Evolutionary conservation across 2,113 vertebrate species (phyloP), one percentile per base, ranked within the genome.

Genomic region (Tragulus kanchil): DNA sequence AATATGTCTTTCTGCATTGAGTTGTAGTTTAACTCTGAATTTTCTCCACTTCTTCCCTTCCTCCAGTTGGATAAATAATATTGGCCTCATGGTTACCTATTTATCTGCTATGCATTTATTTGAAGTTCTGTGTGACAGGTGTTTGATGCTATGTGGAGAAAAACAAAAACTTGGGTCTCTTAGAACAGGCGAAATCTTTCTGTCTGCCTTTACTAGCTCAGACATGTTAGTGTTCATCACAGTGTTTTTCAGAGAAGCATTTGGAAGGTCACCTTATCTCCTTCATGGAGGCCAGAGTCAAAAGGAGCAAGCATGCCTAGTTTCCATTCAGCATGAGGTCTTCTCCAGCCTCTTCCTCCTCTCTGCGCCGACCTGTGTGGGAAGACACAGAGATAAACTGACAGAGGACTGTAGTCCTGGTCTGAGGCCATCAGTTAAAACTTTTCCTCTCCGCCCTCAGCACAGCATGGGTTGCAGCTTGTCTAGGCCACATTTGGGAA

Each of bases 11-110:
- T 26, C 83, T 52, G 14, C 26, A 6, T 4, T 85, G 77, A 28
- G 62, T 81, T 90, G 64, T 81, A 17, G 31, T 85, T 92, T 56
- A 85, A 25, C 42, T 93, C 42, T 61, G 26, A 21, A 61, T 69
- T 83, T 92, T 82, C 73, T 93, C 61, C 42, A 23, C 54, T 84
- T 97, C 71, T 50, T 26, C 36, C n/a, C 54, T 73, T 5, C 36
- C 62, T 79, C 61, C 19, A 36, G 3, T 64, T 3, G 42, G 21
- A 50, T 85, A 91, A 85, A 17, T 65, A 19, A 26, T 36, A 3
- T 36, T 28, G 42, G 62, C 6, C 45, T 69, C 11, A 16, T 28
- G 48, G 59, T 19, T 45, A 16, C 28, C 50, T 13, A 3, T 42
- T 17, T 42, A 26, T 56, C 59, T 86, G 8, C 61, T 28, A 48